phyloP scores from a whole-genome alignment of 64 coral and sea anemone genomes.

The Montipora capricornis region DNA sequence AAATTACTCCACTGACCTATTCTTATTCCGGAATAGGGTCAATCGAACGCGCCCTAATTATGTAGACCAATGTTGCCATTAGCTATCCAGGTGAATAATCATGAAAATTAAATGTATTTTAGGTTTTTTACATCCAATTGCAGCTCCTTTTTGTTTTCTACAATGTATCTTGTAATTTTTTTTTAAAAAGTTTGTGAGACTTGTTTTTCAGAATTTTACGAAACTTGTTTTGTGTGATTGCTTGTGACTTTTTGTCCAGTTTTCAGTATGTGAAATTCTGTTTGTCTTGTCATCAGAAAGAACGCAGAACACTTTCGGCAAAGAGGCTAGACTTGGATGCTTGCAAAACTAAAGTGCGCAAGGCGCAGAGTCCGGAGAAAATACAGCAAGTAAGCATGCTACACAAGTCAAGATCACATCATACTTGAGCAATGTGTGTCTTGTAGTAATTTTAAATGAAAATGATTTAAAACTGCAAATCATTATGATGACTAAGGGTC shows the following conservation, averaged over 20 bases:
- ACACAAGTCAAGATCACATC: not conserved
- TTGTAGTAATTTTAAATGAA: no score
- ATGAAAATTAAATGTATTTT: no score
- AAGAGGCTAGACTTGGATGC: slow-evolving; percentile 96
- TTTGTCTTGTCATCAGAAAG: slow-evolving; percentile 63
- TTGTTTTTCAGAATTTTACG: not conserved
- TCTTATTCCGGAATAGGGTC: no score
- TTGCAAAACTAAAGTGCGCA: slow-evolving; percentile 90
- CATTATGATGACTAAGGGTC: no score
- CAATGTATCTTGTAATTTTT: not conserved
- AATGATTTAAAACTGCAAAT: not conserved
- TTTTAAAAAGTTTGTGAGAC: not conserved
- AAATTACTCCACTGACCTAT: no score
- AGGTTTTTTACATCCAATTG: no score
- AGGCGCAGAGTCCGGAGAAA: slow-evolving; percentile 90
- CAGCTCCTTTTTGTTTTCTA: no score
- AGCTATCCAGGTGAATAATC: no score
- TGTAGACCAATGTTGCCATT: no score
- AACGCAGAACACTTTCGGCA: slow-evolving; percentile 84
- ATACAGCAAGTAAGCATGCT: slow-evolving; percentile 83
- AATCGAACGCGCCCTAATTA: no score
- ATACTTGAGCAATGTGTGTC: not conserved
- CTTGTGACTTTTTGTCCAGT: not conserved
- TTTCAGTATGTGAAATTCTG: not conserved
- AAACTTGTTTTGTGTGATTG: not conserved